Conservation (phyloP, 2,888 invertebrate species). For the Eupithecia insigniata region DNA sequence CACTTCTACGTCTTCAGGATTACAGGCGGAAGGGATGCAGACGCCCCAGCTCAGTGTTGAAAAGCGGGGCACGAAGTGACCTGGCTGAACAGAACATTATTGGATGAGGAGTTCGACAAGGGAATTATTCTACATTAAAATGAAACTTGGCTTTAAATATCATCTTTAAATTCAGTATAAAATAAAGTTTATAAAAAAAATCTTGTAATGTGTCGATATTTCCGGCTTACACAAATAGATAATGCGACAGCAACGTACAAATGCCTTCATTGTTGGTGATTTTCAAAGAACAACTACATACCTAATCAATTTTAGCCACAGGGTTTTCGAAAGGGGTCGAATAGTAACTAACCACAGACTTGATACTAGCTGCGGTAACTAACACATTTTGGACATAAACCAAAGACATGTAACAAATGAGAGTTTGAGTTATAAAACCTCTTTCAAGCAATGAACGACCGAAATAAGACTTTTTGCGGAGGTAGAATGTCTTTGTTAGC, state of each 20-base stretch:
- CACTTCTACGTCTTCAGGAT: slow-evolving; percentile 83
- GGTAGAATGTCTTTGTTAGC: no score
- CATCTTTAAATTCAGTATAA: no score
- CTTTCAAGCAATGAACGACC: not conserved
- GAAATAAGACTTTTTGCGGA: not conserved
- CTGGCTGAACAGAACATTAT: slow-evolving; percentile 84
- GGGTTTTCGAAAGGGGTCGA: not conserved
- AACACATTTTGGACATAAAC: not conserved
- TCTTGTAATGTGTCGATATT: no score
- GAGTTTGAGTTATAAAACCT: not conserved
- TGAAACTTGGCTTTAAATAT: not conserved
- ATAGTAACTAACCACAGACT: no score
- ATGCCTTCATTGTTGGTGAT: not conserved
- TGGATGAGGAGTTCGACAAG: slow-evolving; percentile 51
- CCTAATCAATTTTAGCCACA: not conserved
- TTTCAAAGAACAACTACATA: no score
- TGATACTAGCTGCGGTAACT: no score
- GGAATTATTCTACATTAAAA: not conserved
- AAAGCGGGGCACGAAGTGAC: slow-evolving; percentile 89
- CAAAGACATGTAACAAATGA: not conserved
- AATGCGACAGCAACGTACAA: not conserved
- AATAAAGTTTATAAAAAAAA: not conserved
- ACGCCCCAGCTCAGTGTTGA: slow-evolving; percentile 89
- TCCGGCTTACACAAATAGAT: not conserved
- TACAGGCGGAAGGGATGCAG: slow-evolving; percentile 87